phyloP scores from a whole-genome alignment of 2,888 invertebrate genomes.

The Stenchaetothrips biformis region DNA sequence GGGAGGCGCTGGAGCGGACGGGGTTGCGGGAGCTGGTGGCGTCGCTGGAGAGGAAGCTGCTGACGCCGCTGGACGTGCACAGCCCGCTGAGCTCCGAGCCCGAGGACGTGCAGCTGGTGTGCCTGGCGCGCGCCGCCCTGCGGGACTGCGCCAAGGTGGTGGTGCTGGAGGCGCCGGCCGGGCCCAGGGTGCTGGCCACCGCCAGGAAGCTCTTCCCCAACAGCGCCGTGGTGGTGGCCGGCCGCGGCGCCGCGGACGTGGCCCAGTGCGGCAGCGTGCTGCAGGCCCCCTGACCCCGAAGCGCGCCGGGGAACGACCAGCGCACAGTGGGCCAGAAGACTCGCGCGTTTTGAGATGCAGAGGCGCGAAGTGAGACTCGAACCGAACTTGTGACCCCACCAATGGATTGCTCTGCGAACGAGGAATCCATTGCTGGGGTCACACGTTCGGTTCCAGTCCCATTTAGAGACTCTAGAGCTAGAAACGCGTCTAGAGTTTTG shows the following conservation, averaged over 20 bases:
- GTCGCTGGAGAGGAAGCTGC: constrained; percentile 1
- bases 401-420: no score
- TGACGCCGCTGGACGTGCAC: not conserved
- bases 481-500: no score
- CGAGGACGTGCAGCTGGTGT: constrained; percentile 12
- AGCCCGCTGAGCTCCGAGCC: not conserved
- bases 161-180: constrained; percentile 4
- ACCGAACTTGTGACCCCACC: no score
- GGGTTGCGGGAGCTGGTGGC: not conserved
- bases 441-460: no score
- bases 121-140: constrained; percentile 10
- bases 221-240: not conserved
- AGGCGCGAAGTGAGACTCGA: no score
- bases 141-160: constrained; percentile 14
- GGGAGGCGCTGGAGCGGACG: not conserved
- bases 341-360: no score
- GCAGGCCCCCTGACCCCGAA: not conserved
- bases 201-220: not conserved
- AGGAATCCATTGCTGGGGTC: no score
- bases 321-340: no score
- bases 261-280: constrained; percentile 8
- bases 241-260: not conserved
- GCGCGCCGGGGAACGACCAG: no score
- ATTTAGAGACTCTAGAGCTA: no score
- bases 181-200: constrained; percentile 13